phyloP scores from a whole-genome alignment of 2,888 invertebrate genomes.

The Lasioglossum vierecki region DNA sequence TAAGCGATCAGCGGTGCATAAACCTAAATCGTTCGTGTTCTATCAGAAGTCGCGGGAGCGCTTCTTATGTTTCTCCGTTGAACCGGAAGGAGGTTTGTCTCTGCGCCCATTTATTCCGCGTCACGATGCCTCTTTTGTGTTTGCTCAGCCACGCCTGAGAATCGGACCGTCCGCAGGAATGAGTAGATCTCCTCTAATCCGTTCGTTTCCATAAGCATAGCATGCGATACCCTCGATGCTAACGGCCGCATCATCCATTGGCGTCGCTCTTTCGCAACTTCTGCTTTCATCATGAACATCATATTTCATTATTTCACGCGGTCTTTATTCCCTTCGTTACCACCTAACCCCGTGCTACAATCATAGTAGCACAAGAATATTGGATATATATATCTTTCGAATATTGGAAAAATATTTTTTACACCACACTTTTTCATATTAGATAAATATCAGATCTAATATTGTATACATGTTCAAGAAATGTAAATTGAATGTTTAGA shows the following conservation, averaged over 20 bases:
- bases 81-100: slow-evolving; percentile 65
- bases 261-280: slow-evolving; percentile 49
- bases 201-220: slow-evolving; percentile 58
- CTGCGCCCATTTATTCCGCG: slow-evolving; percentile 63
- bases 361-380: too few relatives aligned
- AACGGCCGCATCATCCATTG: slow-evolving; percentile 60
- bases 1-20: slow-evolving; percentile 41
- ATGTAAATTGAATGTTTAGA: too few relatives aligned
- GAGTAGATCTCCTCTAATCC: slow-evolving; percentile 66
- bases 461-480: too few relatives aligned
- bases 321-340: not conserved
- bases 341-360: not conserved
- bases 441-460: too few relatives aligned
- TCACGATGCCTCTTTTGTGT: slow-evolving; percentile 74
- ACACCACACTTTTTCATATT: too few relatives aligned
- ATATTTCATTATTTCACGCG: not conserved
- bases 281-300: not conserved
- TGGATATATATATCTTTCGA: too few relatives aligned
- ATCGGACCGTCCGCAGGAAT: slow-evolving; percentile 43
- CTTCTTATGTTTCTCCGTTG: slow-evolving; percentile 68
- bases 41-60: slow-evolving; percentile 40
- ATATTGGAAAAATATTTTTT: too few relatives aligned
- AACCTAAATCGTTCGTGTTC: slow-evolving; percentile 54
- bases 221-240: slow-evolving; percentile 55
- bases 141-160: slow-evolving; percentile 79